These are phyloP conservation scores for Phrynocephalus vlangalii DNA, from an alignment of 2,797 vertebrate species.

Conservation along the genomic window DNA sequence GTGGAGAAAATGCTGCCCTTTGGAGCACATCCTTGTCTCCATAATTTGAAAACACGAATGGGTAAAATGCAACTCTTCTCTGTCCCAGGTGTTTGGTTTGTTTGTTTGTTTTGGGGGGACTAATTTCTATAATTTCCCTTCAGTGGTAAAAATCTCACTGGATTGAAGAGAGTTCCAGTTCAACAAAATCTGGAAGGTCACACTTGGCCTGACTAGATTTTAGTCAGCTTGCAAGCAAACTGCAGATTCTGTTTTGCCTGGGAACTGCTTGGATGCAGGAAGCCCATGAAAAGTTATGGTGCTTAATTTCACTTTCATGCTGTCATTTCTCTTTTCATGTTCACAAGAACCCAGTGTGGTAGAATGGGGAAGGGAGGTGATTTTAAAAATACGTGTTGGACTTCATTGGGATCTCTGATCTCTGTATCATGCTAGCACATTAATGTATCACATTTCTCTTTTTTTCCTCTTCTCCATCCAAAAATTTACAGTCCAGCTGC, in stretches of 20 bases:
- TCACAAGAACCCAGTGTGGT: background rate
- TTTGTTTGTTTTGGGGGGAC: no score
- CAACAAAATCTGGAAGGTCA: background rate
- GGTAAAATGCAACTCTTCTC: background rate
- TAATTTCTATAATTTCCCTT: no score
- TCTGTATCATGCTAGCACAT: no score
- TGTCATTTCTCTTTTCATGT: background rate
- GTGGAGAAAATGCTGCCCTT: no score
- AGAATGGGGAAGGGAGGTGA: background rate
- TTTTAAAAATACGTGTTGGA: background rate
- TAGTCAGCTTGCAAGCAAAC: background rate
- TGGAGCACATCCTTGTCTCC: no score
- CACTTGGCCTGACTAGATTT: background rate
- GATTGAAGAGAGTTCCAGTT: background rate
- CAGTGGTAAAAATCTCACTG: no score
- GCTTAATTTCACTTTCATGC: background rate
- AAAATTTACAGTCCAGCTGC: background rate
- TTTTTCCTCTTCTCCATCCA: background rate
- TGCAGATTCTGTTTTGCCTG: no score
- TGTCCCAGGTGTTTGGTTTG: no score
- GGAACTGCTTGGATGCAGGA: background rate
- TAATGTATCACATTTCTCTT: background rate
- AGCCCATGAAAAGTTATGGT: background rate
- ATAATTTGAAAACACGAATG: background rate
- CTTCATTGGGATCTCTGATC: background rate